These are phyloP conservation scores for Plectrocnemia conspersa DNA, from an alignment of 1,140 invertebrate species.

Conservation along the genomic window DNA sequence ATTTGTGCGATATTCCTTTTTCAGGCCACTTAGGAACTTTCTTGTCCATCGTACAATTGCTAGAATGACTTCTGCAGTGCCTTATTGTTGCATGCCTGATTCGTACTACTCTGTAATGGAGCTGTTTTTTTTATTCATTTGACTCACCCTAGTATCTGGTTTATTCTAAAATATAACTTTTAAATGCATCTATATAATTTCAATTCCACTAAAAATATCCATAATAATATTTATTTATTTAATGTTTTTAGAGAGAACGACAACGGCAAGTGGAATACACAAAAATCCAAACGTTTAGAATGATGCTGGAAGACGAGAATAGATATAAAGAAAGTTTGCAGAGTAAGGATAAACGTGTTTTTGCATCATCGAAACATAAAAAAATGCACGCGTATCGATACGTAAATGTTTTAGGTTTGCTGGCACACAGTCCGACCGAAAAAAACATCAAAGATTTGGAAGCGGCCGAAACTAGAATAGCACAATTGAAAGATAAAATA, in stretches of 20 bases:
- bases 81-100: too few relatives aligned
- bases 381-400: background rate
- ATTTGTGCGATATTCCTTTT: too few relatives aligned
- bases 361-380: background rate
- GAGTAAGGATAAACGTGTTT: slow-evolving; percentile 35
- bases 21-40: too few relatives aligned
- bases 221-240: slow-evolving; percentile 5
- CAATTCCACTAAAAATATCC: background rate
- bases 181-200: background rate
- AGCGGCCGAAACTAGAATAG: slow-evolving; percentile 41
- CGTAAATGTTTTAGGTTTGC: slow-evolving; percentile 37
- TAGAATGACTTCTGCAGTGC: too few relatives aligned
- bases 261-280: slow-evolving; percentile 69
- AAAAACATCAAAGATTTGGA: slow-evolving; percentile 43
- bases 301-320: slow-evolving; percentile 77
- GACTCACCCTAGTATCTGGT: too few relatives aligned
- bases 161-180: too few relatives aligned
- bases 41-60: too few relatives aligned
- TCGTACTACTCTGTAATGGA: too few relatives aligned
- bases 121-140: too few relatives aligned
- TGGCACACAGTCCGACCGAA: slow-evolving; percentile 45
- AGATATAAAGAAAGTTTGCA: slow-evolving; percentile 68
- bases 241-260: slow-evolving; percentile 63
- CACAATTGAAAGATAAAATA: slow-evolving; percentile 43
- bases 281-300: slow-evolving; percentile 68